A percentile compares a stretch with the other conserved stretches of the same genome.
Conservation (phyloP, 1,140 invertebrate species). For the Nephotettix cincticeps region DNA sequence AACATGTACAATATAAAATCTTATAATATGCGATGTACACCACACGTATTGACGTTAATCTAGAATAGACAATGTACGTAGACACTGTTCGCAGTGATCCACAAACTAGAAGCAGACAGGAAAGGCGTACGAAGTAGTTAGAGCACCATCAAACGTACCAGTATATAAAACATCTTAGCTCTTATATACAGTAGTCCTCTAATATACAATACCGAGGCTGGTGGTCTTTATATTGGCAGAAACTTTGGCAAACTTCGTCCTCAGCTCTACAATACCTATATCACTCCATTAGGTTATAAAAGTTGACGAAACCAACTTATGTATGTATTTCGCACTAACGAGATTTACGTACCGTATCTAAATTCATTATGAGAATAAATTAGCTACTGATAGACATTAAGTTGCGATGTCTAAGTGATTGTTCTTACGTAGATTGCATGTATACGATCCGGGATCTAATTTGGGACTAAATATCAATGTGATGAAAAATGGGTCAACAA, state of each 20-base stretch:
- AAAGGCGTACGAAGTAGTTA: neutral
- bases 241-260: no score
- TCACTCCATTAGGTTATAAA: no score
- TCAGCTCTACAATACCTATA: no score
- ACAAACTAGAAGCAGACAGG: neutral
- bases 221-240: no score
- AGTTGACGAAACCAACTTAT: no score
- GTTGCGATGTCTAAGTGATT: neutral
- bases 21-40: neutral
- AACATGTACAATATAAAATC: conserved; percentile 20
- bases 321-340: neutral
- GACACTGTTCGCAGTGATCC: neutral
- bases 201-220: no score
- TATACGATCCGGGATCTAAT: no score
- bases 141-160: conserved; percentile 13
- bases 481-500: no score
- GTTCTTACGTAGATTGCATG: neutral
- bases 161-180: neutral
- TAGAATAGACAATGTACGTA: conserved; percentile 1
- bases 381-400: conserved; percentile 13
- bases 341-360: conserved; percentile 9
- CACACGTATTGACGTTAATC: neutral
- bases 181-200: neutral
- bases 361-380: neutral
- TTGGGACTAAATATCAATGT: no score